Conservation (phyloP, 2,797 vertebrate species). For the Enteromius unitaeniatus region DNA sequence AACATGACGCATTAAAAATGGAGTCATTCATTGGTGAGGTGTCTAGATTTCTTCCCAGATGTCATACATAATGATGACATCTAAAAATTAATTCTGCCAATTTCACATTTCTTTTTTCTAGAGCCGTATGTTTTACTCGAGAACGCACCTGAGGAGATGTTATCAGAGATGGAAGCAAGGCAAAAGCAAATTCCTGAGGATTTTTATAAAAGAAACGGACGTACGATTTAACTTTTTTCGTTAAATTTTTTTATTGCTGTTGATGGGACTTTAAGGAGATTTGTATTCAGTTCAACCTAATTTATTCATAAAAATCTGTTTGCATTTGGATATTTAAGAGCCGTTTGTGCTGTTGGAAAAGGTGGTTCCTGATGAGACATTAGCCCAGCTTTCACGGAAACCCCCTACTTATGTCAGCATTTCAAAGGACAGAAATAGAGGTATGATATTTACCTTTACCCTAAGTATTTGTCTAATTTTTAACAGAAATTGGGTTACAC, state of each 20-base stretch:
- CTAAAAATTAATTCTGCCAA: background rate
- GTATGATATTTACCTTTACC: constrained; percentile 49
- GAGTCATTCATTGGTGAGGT: constrained; percentile 44
- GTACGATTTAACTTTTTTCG: background rate
- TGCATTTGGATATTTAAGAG: constrained; percentile 59
- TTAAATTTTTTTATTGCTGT: background rate
- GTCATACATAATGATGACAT: background rate
- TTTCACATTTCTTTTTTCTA: constrained; percentile 5
- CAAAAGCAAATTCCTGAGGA: background rate
- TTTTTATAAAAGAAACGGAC: background rate
- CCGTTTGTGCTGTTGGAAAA: constrained; percentile 41
- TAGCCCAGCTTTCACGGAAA: constrained; percentile 61
- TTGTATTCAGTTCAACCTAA: background rate
- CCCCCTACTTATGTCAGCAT: constrained; percentile 25
- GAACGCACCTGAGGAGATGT: background rate
- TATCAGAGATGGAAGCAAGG: constrained; percentile 12
- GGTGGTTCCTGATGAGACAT: constrained; percentile 68
- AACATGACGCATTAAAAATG: background rate
- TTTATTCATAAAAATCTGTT: constrained; percentile 1
- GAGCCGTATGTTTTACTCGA: constrained; percentile 45
- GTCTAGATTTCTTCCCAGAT: background rate
- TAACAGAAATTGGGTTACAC: background rate
- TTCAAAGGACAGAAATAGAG: constrained; percentile 46
- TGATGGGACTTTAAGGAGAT: background rate
- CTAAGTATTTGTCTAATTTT: background rate